phyloP scores from a whole-genome alignment of 2,797 vertebrate genomes.

The Cyprinella venusta region DNA sequence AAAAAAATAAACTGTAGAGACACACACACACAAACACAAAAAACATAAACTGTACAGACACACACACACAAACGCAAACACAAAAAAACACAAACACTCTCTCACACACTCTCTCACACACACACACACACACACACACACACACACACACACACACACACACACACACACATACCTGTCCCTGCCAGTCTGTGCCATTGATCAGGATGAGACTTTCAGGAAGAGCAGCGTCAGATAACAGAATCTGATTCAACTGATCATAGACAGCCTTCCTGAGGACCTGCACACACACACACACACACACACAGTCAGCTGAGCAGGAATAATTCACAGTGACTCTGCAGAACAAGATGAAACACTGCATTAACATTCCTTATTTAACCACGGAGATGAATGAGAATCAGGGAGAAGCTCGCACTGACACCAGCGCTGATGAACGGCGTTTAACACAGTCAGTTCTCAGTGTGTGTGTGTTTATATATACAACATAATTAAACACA shows the following conservation, averaged over 20 bases:
- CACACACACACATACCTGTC: conserved; percentile 81
- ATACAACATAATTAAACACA: no score
- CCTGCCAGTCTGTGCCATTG: conserved; percentile 92
- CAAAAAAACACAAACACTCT: no score
- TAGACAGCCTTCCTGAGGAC: conserved; percentile 91
- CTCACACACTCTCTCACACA: no score
- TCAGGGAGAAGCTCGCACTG: conserved; percentile 41
- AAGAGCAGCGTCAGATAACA: conserved; percentile 88
- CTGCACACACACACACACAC: conserved; percentile 69
- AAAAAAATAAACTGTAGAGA: no score
- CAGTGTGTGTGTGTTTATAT: no score
- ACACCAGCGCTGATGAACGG: no score
- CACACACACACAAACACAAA: no score
- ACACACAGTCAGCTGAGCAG: conserved; percentile 63
- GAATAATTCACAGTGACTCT: conserved; percentile 70
- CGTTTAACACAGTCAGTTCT: no score
- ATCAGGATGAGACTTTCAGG: conserved; percentile 94
- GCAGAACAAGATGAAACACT: conserved; percentile 56
- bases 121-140: no score
- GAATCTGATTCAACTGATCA: conserved; percentile 94
- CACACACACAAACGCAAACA: no score
- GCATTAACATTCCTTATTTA: conserved; percentile 58
- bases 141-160: background rate
- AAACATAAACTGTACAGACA: no score
- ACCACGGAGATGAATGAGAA: background rate